A percentile compares a stretch with the other conserved stretches of the same genome.
Evolutionary conservation across 53 echinoderm and acorn worm species (phyloP).

Genomic region (Hippasteria phrygiana): DNA sequence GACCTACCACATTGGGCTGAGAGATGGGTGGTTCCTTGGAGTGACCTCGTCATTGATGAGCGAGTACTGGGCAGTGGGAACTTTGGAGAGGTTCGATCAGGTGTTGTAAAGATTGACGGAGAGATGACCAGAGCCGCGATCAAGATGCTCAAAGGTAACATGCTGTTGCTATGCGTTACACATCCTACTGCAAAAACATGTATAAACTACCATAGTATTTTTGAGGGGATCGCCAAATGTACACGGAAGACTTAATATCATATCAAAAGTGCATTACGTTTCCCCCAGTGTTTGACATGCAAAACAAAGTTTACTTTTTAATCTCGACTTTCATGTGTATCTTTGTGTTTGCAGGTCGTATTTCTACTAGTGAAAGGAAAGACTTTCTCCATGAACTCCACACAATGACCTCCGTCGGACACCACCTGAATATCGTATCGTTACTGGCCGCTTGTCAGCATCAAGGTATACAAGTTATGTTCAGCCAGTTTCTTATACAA

Average conservation of each 20-base stretch:
- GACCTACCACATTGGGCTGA: constrained; percentile 46
- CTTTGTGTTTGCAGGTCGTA: not conserved
- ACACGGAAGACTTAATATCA: no score
- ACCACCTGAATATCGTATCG: not conserved
- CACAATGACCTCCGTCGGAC: not conserved
- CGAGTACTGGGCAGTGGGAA: constrained; percentile 51
- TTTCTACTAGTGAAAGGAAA: not conserved
- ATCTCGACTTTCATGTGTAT: no score
- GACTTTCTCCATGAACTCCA: not conserved
- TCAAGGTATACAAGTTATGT: no score
- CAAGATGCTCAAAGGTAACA: constrained; percentile 56
- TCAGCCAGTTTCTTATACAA: no score
- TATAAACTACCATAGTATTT: no score
- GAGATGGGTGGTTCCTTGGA: constrained; percentile 15
- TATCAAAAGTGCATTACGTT: no score
- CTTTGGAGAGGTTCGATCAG: constrained; percentile 56
- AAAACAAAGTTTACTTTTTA: no score
- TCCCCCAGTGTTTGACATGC: no score
- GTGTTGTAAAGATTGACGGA: not conserved
- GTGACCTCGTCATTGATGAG: constrained; percentile 26
- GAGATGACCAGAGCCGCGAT: constrained; percentile 35
- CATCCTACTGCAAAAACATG: no score
- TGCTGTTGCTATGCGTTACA: no score
- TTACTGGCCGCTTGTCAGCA: constrained; percentile 1
- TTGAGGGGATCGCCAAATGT: no score